Percentiles rank a stretch among this genome's conserved stretches.
Evolutionary conservation across 2,113 vertebrate genomes (phyloP).

Genomic region (Oncorhynchus kisutch): DNA sequence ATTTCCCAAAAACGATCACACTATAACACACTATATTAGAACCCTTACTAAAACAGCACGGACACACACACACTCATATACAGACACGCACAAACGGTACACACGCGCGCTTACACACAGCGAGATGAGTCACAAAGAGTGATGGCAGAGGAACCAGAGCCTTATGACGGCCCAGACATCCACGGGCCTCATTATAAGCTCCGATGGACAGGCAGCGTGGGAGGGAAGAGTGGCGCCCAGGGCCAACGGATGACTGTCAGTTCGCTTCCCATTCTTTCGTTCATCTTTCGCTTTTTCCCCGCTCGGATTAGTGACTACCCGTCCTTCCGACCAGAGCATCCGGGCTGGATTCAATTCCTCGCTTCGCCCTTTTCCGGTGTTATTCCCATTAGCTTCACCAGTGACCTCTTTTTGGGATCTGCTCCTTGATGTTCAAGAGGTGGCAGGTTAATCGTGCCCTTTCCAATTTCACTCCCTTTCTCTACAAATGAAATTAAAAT

Average conservation of each 20-base stretch:
- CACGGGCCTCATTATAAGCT: conserved; percentile 54
- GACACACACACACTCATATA: conserved; percentile 6
- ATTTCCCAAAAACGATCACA: too few species aligned
- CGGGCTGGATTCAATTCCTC: neutral
- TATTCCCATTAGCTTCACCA: neutral
- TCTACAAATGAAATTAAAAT: neutral
- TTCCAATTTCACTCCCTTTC: neutral
- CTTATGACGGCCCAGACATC: conserved; percentile 53
- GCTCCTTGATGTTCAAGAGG: neutral
- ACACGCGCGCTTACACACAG: conserved; percentile 12
- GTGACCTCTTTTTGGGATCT: neutral
- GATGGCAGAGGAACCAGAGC: conserved; percentile 49
- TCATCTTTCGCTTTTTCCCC: conserved; percentile 1
- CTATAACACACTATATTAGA: too few species aligned
- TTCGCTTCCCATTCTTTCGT: conserved; percentile 42
- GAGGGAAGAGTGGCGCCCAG: conserved; percentile 30
- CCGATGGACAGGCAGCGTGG: conserved; percentile 16
- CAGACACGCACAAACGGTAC: neutral
- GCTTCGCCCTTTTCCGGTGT: neutral
- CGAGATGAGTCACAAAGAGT: conserved; percentile 31
- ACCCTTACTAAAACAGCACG: neutral
- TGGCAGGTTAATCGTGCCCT: neutral
- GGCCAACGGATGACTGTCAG: conserved; percentile 64
- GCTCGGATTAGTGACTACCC: neutral
- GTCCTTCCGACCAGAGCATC: neutral